Percentiles rank a stretch among this genome's conserved stretches.
phyloP scores from a whole-genome alignment of 2,797 vertebrate genomes.

The Triplophysa yarkandensis region DNA sequence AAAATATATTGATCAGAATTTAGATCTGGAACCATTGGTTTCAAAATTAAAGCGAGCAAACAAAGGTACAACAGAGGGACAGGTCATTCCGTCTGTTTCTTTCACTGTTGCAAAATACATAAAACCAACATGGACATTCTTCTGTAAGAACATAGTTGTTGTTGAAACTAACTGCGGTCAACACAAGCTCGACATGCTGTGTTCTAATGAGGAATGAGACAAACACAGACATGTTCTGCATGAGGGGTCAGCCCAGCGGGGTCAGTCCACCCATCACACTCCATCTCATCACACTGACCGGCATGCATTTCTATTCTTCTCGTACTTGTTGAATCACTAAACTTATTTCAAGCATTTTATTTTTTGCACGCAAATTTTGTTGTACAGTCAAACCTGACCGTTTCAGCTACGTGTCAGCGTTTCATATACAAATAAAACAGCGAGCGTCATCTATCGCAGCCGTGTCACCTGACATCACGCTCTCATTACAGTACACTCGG shows the following conservation, averaged over 20 bases:
- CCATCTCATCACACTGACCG: conserved; percentile 49
- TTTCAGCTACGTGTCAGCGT: conserved; percentile 18
- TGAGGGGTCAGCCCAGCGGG: conserved; percentile 40
- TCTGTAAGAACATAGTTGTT: too few species aligned
- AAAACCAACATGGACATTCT: too few species aligned
- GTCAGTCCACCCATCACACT: conserved; percentile 50
- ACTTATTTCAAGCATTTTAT: neutral
- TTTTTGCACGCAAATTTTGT: neutral
- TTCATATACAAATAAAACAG: conserved; percentile 32
- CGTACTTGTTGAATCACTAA: neutral
- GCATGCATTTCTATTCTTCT: conserved; percentile 31
- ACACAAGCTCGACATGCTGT: conserved; percentile 21
- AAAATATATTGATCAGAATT: too few species aligned
- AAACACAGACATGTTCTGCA: conserved; percentile 46
- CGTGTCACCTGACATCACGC: conserved; percentile 30
- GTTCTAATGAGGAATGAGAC: conserved; percentile 56
- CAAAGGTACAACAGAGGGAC: too few species aligned
- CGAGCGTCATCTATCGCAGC: conserved; percentile 6
- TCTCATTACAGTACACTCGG: conserved; percentile 47
- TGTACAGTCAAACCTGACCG: neutral
- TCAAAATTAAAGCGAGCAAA: too few species aligned
- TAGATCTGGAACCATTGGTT: neutral
- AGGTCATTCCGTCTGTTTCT: too few species aligned
- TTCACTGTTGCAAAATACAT: too few species aligned
- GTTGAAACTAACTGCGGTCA: neutral